Conservation (phyloP, 2,113 vertebrate species). For the Pteropus alecto region DNA sequence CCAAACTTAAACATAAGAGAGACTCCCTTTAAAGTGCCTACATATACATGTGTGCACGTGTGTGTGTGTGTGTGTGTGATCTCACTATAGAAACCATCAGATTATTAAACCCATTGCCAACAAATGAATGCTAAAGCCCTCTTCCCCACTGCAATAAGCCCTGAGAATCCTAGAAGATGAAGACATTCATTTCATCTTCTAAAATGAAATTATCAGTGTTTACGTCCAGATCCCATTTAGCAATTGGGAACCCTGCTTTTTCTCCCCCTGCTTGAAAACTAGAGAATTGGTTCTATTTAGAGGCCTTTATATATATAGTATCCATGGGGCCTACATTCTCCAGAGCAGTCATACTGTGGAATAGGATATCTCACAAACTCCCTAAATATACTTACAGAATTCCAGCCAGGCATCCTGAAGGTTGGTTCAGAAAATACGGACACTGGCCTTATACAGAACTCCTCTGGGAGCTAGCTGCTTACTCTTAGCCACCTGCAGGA, state of each 20-base stretch:
- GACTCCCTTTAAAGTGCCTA: not conserved
- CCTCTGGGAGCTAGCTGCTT: not conserved
- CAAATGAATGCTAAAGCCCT: not conserved
- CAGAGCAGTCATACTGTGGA: not conserved
- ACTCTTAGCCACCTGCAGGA: not conserved
- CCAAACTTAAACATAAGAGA: not conserved
- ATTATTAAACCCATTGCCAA: not conserved
- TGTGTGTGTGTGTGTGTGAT: not conserved
- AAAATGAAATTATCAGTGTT: not conserved
- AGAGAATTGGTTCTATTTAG: not conserved
- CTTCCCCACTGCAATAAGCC: not conserved
- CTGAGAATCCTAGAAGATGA: not conserved
- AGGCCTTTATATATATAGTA: not conserved
- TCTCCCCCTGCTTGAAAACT: not conserved
- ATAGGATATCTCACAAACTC: not conserved
- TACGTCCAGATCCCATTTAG: not conserved
- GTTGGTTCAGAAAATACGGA: not conserved
- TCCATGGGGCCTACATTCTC: not conserved
- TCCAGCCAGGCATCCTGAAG: not conserved
- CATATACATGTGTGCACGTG: not conserved
- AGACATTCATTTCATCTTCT: not conserved
- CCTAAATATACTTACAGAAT: not conserved
- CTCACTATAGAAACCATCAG: not conserved
- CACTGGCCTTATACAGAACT: not conserved
- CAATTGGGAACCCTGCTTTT: not conserved